phyloP scores from a whole-genome alignment of 1,140 invertebrate species.

The Bombus picipes region DNA sequence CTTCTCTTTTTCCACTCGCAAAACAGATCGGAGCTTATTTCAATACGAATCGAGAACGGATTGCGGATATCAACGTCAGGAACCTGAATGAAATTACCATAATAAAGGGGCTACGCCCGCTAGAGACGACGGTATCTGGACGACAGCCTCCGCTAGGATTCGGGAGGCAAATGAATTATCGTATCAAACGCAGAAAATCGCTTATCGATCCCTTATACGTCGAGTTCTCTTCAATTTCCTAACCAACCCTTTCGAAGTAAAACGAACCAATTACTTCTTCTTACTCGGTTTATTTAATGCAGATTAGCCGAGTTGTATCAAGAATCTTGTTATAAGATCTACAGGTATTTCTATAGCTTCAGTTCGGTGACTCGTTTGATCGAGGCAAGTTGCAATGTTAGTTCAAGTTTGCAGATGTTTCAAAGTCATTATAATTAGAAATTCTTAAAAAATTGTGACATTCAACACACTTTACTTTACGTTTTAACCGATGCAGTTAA shows the following conservation, averaged over 20 bases:
- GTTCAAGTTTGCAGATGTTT: background rate
- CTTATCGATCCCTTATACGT: conserved; percentile 48
- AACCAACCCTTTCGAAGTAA: background rate
- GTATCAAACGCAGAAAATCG: conserved; percentile 62
- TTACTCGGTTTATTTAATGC: background rate
- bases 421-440: background rate
- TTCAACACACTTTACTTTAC: too few species aligned
- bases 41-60: conserved; percentile 75
- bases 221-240: conserved; percentile 30
- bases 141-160: conserved; percentile 27
- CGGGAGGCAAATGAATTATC: conserved; percentile 63
- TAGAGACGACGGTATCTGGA: conserved; percentile 43
- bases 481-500: too few species aligned
- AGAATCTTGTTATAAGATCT: background rate
- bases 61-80: conserved; percentile 69
- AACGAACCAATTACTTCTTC: conserved; percentile 26
- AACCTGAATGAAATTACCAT: conserved; percentile 76
- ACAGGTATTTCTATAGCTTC: background rate
- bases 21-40: conserved; percentile 71
- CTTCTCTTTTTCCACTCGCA: conserved; percentile 16
- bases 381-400: background rate
- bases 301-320: background rate
- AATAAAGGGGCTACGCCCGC: conserved; percentile 69
- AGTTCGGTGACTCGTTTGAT: background rate
- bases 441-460: background rate